These are phyloP conservation scores for Drosophila mercatorum DNA, from an alignment of 2,888 invertebrate genomes.

Conservation along the genomic window DNA sequence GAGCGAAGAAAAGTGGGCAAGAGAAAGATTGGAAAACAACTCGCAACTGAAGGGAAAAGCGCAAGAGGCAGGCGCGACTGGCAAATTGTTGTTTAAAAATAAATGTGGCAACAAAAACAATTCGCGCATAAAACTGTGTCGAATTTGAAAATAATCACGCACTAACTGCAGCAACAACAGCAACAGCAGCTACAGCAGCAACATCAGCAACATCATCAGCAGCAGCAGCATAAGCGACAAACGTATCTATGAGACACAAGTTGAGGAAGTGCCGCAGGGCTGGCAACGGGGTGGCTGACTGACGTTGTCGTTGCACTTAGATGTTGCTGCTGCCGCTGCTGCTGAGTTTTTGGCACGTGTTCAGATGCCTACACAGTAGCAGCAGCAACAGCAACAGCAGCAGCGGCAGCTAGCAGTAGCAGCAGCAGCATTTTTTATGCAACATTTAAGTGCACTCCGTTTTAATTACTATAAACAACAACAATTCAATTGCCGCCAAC, in stretches of 20 bases:
- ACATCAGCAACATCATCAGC: constrained; percentile 10
- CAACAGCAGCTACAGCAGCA: not conserved
- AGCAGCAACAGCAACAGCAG: not conserved
- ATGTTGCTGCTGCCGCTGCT: constrained; percentile 18
- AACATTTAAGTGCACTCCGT: constrained; percentile 73
- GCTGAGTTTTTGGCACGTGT: constrained; percentile 72
- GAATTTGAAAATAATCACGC: constrained; percentile 80
- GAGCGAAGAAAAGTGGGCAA: constrained; percentile 20
- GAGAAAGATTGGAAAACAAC: constrained; percentile 26
- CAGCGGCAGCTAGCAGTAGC: constrained; percentile 27
- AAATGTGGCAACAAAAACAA: constrained; percentile 73
- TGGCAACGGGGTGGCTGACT: constrained; percentile 60
- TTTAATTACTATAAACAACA: constrained; percentile 74
- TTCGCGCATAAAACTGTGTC: constrained; percentile 76
- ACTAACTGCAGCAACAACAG: constrained; percentile 66
- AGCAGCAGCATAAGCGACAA: not conserved
- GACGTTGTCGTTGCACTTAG: constrained; percentile 74
- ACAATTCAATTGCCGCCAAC: constrained; percentile 61
- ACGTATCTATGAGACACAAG: constrained; percentile 50
- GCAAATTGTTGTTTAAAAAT: constrained; percentile 70
- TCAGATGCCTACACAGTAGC: constrained; percentile 62
- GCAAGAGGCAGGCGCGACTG: constrained; percentile 41
- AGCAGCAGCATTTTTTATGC: constrained; percentile 64
- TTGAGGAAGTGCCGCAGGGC: constrained; percentile 51
- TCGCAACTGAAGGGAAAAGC: constrained; percentile 52